phyloP scores from a whole-genome alignment of 2,888 invertebrate species.

The Malthinus seriepunctatus region DNA sequence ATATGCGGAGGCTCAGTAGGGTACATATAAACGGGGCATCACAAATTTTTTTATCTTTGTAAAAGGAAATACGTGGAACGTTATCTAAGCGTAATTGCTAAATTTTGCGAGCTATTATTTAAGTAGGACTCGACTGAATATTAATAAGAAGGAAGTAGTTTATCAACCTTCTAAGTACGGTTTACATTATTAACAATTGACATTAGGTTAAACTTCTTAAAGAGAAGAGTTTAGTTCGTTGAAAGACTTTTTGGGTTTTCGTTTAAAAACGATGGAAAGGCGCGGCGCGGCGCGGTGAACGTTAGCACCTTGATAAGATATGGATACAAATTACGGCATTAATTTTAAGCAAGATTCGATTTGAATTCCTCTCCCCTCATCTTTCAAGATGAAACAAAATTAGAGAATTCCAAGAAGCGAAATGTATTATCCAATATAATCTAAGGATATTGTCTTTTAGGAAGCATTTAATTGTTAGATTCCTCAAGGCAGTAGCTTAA shows the following conservation, averaged over 20 bases:
- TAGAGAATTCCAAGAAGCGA: conserved; percentile 48
- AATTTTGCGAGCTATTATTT: conserved; percentile 1
- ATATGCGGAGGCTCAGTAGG: conserved; percentile 18
- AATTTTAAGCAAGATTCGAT: conserved; percentile 40
- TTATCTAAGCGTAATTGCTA: conserved; percentile 1
- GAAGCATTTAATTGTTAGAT: conserved; percentile 47
- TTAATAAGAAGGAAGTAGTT: too few species aligned
- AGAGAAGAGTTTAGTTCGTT: too few species aligned
- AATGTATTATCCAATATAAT: conserved; percentile 54
- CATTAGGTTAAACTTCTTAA: too few species aligned
- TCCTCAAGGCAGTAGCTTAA: conserved; percentile 31
- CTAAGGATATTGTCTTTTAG: conserved; percentile 49
- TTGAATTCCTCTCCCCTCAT: conserved; percentile 35
- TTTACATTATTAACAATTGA: too few species aligned
- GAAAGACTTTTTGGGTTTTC: too few species aligned
- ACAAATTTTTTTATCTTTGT: conserved; percentile 10
- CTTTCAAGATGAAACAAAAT: conserved; percentile 42
- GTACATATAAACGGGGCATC: conserved; percentile 9
- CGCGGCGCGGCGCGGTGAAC: too few species aligned
- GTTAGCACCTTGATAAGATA: conserved; percentile 34
- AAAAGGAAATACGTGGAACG: background rate
- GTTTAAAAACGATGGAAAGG: conserved; percentile 6
- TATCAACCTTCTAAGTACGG: too few species aligned
- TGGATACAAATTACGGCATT: conserved; percentile 36
- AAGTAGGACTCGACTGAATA: background rate